Base-by-base conservation (phyloP, 1,140 invertebrate species). In the Thaumetopoea pityocampa region DNA sequence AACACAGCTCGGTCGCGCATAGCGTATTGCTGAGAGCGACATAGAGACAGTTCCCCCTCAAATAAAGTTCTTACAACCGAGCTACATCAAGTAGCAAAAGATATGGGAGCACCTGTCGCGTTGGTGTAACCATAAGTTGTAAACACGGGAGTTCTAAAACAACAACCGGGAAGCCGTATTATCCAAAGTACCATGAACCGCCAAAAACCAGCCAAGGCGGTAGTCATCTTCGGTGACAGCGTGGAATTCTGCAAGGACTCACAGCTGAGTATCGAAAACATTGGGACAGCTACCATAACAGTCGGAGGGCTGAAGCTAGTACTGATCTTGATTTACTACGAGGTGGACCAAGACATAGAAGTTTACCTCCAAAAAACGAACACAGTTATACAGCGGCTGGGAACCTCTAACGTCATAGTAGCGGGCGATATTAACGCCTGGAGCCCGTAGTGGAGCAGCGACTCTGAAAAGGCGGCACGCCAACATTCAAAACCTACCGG, bases 361-460 rank as follows among this genome's bases (percentile, higher is more conserved):
- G 26, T 18, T 0, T 45, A 51, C 12, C 4, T 56, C 1, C 5
- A 19, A 6, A 14, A 15, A 2, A 37, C 14, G 1, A 35, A 23
- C 7, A 10, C 8, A 4, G 32, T 17, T 3, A 32, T 18, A 5
- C 1, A 10, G 2, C 42, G 41, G 11, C 12, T 59, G 0, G 8
- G 12, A 0, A 44, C 43, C 1, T 2, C 23, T 1, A 22, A 51
- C 5, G 5, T 61, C 18, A 41, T 61, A n/a, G 14, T 58, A 9
- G 63, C 35, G 2, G 60, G 60, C 5, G 64, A 67, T 24, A 48
- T 57, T 0, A 67, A 67, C 18, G 60, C 65, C 0, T 61, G 53
- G 55, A 65, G 54, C 20, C 24, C 34, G 5, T 68, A 55, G 57
- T 68, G 61, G 65, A 57, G 60, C 2, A 64, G 60, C 16, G 18